A percentile compares a stretch with the other conserved stretches of the same genome.
These are phyloP conservation scores for Cyrtorhinus lividipennis DNA, from an alignment of 1,140 invertebrate genomes.

Conservation along the genomic window DNA sequence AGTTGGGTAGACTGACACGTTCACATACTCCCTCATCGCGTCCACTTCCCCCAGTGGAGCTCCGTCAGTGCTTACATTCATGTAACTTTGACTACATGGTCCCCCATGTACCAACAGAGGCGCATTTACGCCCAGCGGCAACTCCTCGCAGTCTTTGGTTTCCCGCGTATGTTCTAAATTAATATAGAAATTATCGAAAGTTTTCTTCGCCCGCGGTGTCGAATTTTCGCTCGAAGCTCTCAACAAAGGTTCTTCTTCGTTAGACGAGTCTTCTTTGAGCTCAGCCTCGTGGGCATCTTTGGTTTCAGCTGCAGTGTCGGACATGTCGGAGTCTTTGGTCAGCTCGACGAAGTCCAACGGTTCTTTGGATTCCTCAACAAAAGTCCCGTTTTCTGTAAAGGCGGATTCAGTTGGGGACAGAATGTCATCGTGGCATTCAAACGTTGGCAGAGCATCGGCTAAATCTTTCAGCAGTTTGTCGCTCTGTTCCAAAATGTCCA, in stretches of 20 bases:
- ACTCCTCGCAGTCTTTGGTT: background rate
- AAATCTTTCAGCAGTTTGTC: constrained; percentile 14
- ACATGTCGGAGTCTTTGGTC: constrained; percentile 9
- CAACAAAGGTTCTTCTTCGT: constrained; percentile 2
- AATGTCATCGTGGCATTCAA: constrained; percentile 13
- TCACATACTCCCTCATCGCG: constrained; percentile 17
- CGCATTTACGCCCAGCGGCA: background rate
- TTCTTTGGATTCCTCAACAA: background rate
- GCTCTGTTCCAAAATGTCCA: constrained; percentile 14
- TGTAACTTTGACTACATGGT: no score
- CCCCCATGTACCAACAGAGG: no score
- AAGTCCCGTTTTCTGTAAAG: constrained; percentile 8
- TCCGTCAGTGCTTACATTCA: no score
- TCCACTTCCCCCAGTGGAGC: no score
- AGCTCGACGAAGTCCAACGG: background rate
- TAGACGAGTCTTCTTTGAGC: background rate
- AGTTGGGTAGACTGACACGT: constrained; percentile 12
- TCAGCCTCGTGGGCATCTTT: constrained; percentile 7
- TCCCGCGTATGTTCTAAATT: background rate
- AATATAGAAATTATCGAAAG: background rate
- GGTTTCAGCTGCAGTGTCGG: constrained; percentile 10
- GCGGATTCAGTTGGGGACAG: constrained; percentile 15
- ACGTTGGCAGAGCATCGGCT: constrained; percentile 6
- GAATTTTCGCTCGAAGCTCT: no score
- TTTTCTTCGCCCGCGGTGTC: no score